Percentiles rank a stretch among this genome's conserved stretches.
Conservation (phyloP, 2,888 invertebrate genomes). For the Exephanes ischioxanthus region DNA sequence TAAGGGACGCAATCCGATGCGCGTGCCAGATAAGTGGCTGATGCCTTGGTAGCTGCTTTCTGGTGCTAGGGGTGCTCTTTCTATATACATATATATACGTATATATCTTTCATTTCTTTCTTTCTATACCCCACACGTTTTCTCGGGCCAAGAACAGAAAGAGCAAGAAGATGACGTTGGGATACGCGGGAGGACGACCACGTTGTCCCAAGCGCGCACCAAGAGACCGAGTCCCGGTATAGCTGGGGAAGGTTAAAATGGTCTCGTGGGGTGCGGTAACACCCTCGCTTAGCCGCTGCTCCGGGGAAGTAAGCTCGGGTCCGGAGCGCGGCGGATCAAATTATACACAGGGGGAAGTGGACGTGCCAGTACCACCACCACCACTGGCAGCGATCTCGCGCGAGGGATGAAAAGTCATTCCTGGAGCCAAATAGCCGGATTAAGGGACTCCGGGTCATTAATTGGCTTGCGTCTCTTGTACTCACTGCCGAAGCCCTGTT, state of each 20-base stretch:
- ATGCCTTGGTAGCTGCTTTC: conserved; percentile 78
- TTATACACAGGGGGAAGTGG: conserved; percentile 76
- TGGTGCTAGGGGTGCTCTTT: conserved; percentile 46
- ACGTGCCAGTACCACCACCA: conserved; percentile 31
- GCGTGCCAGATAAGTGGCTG: conserved; percentile 85
- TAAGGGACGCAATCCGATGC: conserved; percentile 85
- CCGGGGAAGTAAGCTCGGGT: conserved; percentile 64
- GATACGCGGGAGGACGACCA: conserved; percentile 62
- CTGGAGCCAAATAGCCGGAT: conserved; percentile 83
- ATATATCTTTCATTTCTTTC: conserved; percentile 40
- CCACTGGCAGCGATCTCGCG: conserved; percentile 21
- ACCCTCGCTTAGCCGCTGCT: conserved; percentile 76
- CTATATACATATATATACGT: conserved; percentile 17
- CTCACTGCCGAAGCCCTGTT: conserved; percentile 39
- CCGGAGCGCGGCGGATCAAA: conserved; percentile 77
- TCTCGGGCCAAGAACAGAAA: conserved; percentile 65
- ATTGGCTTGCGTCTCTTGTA: conserved; percentile 74
- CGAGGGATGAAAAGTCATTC: conserved; percentile 82
- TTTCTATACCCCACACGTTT: conserved; percentile 31
- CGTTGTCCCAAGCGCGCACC: conserved; percentile 59
- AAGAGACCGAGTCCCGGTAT: conserved; percentile 54
- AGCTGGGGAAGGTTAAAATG: conserved; percentile 73
- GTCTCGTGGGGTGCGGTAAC: conserved; percentile 77
- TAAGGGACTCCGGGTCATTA: conserved; percentile 81
- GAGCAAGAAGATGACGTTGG: conserved; percentile 56